Conservation (phyloP, 2,797 vertebrate genomes). For the Chiropotes sagulatus region DNA sequence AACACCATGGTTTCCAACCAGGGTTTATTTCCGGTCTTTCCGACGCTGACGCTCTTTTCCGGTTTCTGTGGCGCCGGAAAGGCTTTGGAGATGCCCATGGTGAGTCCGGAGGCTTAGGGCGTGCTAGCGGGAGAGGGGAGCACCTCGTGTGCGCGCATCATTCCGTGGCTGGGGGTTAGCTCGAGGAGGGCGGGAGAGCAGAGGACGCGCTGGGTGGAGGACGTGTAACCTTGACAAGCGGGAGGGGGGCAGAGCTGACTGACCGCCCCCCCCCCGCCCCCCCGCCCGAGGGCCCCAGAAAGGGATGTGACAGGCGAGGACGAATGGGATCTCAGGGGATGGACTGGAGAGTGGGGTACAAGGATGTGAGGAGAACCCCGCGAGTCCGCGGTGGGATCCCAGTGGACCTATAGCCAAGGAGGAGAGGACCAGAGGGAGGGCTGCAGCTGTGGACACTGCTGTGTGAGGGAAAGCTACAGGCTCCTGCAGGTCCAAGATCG, state of each 20-base stretch:
- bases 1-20: neutral
- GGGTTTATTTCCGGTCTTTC: neutral
- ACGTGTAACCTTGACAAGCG: neutral
- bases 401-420: neutral
- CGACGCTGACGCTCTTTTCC: slow-evolving; percentile 75
- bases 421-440: neutral
- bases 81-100: neutral
- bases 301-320: neutral
- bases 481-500: neutral
- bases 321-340: neutral
- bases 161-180: neutral
- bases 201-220: neutral
- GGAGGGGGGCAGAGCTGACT: neutral
- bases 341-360: neutral
- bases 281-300: neutral
- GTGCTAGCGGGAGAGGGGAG: accelerated
- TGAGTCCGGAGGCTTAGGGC: neutral
- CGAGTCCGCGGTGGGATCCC: neutral
- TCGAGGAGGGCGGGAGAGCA: neutral
- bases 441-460: neutral
- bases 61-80: neutral
- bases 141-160: neutral
- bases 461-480: neutral
- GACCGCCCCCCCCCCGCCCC: neutral
- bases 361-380: neutral